Evolutionary conservation across 1,140 invertebrate genomes (phyloP).

Genomic region (Leguminivora glycinivorella): DNA sequence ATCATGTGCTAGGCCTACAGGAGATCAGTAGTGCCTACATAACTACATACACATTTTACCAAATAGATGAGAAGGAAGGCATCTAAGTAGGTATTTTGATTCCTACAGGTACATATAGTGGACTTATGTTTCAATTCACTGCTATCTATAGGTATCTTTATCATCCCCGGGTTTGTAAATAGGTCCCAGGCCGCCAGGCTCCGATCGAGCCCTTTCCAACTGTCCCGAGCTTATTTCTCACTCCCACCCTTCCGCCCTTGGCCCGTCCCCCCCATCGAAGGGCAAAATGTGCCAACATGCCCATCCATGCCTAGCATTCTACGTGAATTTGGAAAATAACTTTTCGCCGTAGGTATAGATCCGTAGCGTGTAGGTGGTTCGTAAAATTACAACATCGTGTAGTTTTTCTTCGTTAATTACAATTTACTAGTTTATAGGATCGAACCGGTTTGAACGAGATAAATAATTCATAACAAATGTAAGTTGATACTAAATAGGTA

Average conservation of each 20-base stretch:
- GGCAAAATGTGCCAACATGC: slow-evolving; percentile 22
- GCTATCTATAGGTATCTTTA: slow-evolving; percentile 4
- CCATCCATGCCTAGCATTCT: neutral
- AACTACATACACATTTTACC: too few relatives aligned
- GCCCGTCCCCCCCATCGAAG: slow-evolving; percentile 28
- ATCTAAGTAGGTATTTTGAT: neutral
- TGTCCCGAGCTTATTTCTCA: slow-evolving; percentile 33
- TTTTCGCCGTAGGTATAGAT: neutral
- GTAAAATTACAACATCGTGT: slow-evolving; percentile 4
- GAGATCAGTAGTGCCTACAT: too few relatives aligned
- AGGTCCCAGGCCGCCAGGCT: slow-evolving; percentile 34
- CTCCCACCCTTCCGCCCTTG: slow-evolving; percentile 27
- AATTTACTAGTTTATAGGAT: slow-evolving; percentile 25
- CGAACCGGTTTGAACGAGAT: slow-evolving; percentile 21
- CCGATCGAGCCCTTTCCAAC: slow-evolving; percentile 35
- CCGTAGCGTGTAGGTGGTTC: neutral
- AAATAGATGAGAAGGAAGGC: too few relatives aligned
- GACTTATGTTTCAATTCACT: neutral
- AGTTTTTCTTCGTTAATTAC: slow-evolving; percentile 15
- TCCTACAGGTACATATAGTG: neutral
- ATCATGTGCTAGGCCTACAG: too few relatives aligned
- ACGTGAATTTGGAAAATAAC: slow-evolving; percentile 6
- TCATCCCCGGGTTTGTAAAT: slow-evolving; percentile 30
- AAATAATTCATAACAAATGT: neutral
- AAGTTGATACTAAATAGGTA: neutral